Evolutionary conservation across 1,140 invertebrate species (phyloP).

Genomic region (Magallana angulata): DNA sequence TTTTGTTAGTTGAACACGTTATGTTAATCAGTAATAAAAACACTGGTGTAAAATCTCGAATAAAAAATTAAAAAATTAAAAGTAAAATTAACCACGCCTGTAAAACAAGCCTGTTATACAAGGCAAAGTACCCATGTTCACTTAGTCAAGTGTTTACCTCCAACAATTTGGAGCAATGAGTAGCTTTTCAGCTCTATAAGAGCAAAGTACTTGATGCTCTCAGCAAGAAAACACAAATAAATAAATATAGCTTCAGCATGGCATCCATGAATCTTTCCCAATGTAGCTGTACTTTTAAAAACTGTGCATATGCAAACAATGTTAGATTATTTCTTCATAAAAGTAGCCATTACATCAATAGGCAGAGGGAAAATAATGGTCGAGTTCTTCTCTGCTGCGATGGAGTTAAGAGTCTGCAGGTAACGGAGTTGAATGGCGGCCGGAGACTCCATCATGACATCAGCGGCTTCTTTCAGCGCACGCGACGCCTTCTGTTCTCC

Average conservation of each 20-base stretch:
- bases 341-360: conserved; percentile 86
- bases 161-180: not conserved
- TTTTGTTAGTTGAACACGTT: no score
- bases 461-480: conserved; percentile 93
- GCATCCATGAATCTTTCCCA: no score
- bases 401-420: conserved; percentile 87
- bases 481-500: conserved; percentile 85
- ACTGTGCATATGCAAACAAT: no score
- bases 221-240: not conserved
- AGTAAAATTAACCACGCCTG: no score
- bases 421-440: conserved; percentile 89
- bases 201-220: not conserved
- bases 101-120: no score
- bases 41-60: no score
- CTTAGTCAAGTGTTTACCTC: no score
- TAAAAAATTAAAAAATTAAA: no score
- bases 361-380: conserved; percentile 98
- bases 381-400: conserved; percentile 98
- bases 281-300: no score
- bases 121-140: no score
- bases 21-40: no score
- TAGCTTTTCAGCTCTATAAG: not conserved
- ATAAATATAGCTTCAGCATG: not conserved
- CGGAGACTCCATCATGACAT: conserved; percentile 92
- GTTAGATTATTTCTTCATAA: conserved; percentile 41